Evolutionary conservation across 2,797 vertebrate species (phyloP).

Genomic region (Semaprochilodus insignis): DNA sequence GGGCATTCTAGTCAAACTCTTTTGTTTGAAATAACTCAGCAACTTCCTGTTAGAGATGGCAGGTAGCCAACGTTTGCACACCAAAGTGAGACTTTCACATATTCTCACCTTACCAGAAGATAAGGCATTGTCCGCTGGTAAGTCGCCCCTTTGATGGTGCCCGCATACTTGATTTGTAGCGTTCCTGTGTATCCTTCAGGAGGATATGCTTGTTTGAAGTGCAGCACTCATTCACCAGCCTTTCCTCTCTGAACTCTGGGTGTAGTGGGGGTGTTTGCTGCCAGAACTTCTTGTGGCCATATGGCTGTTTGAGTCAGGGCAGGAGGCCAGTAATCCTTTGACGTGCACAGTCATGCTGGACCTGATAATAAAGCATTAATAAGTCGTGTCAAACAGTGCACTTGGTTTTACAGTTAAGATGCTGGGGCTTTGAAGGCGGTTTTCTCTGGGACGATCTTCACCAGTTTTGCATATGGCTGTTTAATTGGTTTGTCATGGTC

Average conservation of each 20-base stretch:
- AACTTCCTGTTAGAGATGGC: slow-evolving; percentile 20
- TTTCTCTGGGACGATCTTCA: background rate
- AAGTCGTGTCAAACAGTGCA: background rate
- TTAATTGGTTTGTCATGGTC: background rate
- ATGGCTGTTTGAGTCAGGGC: background rate
- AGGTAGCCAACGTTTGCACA: background rate
- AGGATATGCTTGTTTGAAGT: background rate
- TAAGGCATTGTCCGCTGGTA: slow-evolving; percentile 18
- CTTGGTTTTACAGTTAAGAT: background rate
- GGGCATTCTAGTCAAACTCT: slow-evolving; percentile 2
- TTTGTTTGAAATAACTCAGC: slow-evolving; percentile 28
- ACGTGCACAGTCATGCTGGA: background rate
- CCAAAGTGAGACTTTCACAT: background rate
- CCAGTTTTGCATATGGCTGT: background rate
- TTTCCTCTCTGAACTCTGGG: background rate
- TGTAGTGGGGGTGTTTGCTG: background rate
- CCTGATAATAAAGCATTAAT: background rate
- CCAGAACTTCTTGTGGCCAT: slow-evolving; percentile 7
- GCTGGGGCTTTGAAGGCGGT: background rate
- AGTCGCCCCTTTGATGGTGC: background rate
- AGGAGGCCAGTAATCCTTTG: slow-evolving; percentile 1
- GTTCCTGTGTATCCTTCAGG: background rate
- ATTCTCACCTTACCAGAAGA: background rate
- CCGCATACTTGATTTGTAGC: background rate
- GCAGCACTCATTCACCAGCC: background rate